phyloP scores from a whole-genome alignment of 2,113 vertebrate species.

The Gymnocephalus cernua region DNA sequence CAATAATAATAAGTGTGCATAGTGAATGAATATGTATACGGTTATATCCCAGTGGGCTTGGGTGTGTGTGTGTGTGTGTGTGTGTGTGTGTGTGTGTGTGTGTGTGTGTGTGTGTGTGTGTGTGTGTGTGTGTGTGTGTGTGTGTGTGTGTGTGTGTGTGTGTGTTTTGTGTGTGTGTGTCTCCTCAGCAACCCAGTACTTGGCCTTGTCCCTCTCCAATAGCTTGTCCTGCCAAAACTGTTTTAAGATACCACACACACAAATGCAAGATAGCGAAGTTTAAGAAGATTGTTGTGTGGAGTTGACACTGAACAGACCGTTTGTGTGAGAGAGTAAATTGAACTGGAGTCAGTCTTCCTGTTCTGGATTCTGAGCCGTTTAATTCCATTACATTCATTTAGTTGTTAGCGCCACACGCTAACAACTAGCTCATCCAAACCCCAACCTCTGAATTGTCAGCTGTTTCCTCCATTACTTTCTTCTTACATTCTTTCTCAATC shows the following conservation, averaged over 20 bases:
- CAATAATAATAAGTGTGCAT: not conserved
- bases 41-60: too few species aligned
- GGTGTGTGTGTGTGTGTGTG: conserved; percentile 26
- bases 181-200: conserved; percentile 26
- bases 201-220: conserved; percentile 35
- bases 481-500: not conserved
- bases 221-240: conserved; percentile 17
- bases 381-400: conserved; percentile 61
- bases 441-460: not conserved
- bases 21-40: not conserved
- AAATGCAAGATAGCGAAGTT: conserved; percentile 13
- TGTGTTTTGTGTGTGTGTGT: not conserved
- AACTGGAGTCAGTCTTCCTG: conserved; percentile 50
- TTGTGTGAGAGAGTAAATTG: conserved; percentile 38
- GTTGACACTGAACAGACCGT: conserved; percentile 53
- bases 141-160: not conserved
- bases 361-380: conserved; percentile 54
- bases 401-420: conserved; percentile 38
- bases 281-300: not conserved
- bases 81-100: conserved; percentile 17
- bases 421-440: not conserved
- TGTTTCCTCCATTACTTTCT: not conserved
- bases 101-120: not conserved
- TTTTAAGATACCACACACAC: conserved; percentile 39
- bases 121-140: too few species aligned